Percentiles rank a stretch among this genome's conserved stretches.
These are phyloP conservation scores for Choristoneura rosaceana DNA, from an alignment of 2,888 invertebrate genomes.

Conservation along the genomic window DNA sequence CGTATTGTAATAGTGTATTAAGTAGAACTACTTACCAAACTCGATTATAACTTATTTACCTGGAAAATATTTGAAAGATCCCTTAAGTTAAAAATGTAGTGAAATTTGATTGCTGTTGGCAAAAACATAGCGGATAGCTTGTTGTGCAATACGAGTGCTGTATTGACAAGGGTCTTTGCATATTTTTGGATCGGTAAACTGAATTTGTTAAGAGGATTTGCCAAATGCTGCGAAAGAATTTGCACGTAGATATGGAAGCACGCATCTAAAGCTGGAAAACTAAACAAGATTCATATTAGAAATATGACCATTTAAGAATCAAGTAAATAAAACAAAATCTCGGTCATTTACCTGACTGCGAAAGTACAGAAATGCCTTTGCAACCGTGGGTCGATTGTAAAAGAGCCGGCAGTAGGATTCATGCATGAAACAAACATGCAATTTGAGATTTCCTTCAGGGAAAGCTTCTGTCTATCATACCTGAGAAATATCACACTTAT, in stretches of 20 bases:
- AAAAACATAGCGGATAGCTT: slow-evolving; percentile 92
- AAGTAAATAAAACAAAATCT: neutral
- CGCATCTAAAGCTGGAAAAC: slow-evolving; percentile 94
- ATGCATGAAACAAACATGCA: slow-evolving; percentile 98
- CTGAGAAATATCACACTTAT: slow-evolving; percentile 57
- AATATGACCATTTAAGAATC: neutral
- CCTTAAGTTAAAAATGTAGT: slow-evolving; percentile 96
- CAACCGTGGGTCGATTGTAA: slow-evolving; percentile 95
- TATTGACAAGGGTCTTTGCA: slow-evolving; percentile 87
- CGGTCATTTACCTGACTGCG: slow-evolving; percentile 88
- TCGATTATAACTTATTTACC: slow-evolving; percentile 73
- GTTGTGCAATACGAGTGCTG: slow-evolving; percentile 91
- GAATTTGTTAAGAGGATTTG: slow-evolving; percentile 88
- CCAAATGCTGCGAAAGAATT: slow-evolving; percentile 92
- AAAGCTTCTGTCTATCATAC: slow-evolving; percentile 95
- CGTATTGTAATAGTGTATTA: neutral
- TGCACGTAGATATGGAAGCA: slow-evolving; percentile 93
- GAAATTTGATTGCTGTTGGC: slow-evolving; percentile 97
- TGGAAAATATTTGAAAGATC: slow-evolving; percentile 98
- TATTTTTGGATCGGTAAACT: slow-evolving; percentile 84
- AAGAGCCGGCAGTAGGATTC: slow-evolving; percentile 98
- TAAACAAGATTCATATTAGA: slow-evolving; percentile 61
- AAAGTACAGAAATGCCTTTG: slow-evolving; percentile 95
- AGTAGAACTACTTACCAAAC: neutral
- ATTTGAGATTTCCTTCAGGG: slow-evolving; percentile 95